These are phyloP conservation scores for Lipotes vexillifer DNA, from an alignment of 2,113 vertebrate species.

Conservation along the genomic window DNA sequence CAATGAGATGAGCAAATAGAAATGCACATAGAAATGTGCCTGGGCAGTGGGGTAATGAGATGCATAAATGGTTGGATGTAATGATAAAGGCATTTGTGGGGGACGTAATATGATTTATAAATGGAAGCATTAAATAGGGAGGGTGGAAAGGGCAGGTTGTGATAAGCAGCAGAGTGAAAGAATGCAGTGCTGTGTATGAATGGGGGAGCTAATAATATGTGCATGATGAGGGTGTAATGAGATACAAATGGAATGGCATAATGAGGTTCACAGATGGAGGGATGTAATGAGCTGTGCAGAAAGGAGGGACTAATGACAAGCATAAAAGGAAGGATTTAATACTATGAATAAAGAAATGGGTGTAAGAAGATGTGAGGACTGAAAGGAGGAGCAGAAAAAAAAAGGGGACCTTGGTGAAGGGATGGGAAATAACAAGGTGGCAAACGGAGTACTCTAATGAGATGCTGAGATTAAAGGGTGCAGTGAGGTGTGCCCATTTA, in stretches of 20 bases:
- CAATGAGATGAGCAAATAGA: constrained; percentile 45
- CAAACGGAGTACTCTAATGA: constrained; percentile 26
- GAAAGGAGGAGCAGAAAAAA: background rate
- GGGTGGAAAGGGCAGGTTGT: constrained; percentile 25
- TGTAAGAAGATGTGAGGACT: constrained; percentile 1
- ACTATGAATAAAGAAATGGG: constrained; percentile 23
- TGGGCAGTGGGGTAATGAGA: constrained; percentile 1
- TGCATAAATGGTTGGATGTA: background rate
- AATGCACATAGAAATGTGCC: background rate
- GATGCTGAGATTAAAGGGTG: background rate
- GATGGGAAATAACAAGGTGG: constrained; percentile 23
- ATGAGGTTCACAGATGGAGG: constrained; percentile 57
- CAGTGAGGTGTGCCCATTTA: background rate
- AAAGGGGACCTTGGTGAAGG: background rate
- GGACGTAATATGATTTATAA: constrained; percentile 38
- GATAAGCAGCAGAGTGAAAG: constrained; percentile 29
- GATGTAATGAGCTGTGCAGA: constrained; percentile 52
- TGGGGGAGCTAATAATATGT: background rate
- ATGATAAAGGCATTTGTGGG: background rate
- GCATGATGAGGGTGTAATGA: constrained; percentile 29
- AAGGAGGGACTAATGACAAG: constrained; percentile 22
- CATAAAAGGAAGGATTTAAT: constrained; percentile 57
- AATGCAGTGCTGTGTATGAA: background rate
- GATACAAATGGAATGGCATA: background rate
- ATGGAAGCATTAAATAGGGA: constrained; percentile 34